Base-by-base conservation (phyloP, 1,140 invertebrate genomes). In the Chrysoperla carnea region DNA sequence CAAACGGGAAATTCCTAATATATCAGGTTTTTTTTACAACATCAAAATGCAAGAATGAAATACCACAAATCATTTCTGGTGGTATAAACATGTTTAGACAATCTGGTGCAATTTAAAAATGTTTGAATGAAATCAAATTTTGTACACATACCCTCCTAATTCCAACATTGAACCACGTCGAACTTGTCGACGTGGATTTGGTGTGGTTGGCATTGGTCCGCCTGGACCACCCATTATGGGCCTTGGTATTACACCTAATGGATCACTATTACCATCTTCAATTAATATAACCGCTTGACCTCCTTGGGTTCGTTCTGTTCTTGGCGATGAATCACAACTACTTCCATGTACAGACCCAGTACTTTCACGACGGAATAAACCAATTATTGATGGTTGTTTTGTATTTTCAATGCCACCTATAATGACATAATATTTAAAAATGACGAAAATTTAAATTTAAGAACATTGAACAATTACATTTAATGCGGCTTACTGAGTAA, bases 321-420 rank as follows among this genome's bases (percentile, higher is more conserved):
- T 46, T 15, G 57, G 48, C 56, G 70, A 54, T 59, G 63, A 49
- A 63, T 58, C 65, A 40, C 56, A 59, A 44, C 57, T 60, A 40
- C 44, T 46, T 12, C 52, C 46, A 11, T 51, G 56, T 7, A 51
- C 70, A 0, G 74, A 76, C 48, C 72, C 66, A 44, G 69, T 64
- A 57, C 73, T 76, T 55, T 76, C 75, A 52, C 74, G 69, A 52
- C 74, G 66, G 59, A 78, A 78, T 35, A 78, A 66, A 67, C 75
- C 75, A 69, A 78, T 76, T 62, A 78, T 74, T 63, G 74, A 76
- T 62, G 76, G 76, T 64, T 69, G 72, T 69, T 72, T 73, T 69
- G 71, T 70, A 64, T 76, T 76, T 60, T 75, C 74, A 63, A 78
- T 70, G 57, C 74, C 75, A 63, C 75, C 75, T 78, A 59, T 42